These are phyloP conservation scores for Percopsis omiscomaycus DNA, from an alignment of 2,797 vertebrate species.

Conservation along the genomic window DNA sequence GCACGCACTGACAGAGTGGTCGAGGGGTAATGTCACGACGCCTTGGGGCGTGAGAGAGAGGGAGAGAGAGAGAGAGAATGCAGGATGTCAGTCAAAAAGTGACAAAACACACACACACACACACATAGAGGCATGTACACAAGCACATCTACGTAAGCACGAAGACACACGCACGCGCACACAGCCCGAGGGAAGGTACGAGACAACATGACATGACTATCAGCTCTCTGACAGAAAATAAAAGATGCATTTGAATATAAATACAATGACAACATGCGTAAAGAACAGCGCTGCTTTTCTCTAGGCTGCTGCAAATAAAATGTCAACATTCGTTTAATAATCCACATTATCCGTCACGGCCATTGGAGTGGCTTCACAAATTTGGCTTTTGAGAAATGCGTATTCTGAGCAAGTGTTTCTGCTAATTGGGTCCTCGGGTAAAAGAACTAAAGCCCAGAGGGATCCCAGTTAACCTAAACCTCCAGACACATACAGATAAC, in stretches of 20 bases:
- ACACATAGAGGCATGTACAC: constrained; percentile 1
- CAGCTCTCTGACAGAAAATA: constrained; percentile 36
- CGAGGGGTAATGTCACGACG: constrained; percentile 29
- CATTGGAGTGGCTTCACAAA: constrained; percentile 10
- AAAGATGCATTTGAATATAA: constrained; percentile 26
- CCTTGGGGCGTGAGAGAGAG: constrained; percentile 6
- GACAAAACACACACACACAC: constrained; percentile 21
- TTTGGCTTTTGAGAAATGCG: constrained; percentile 34
- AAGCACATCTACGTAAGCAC: constrained; percentile 37
- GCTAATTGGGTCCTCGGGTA: constrained; percentile 65
- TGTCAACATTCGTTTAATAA: too few species aligned
- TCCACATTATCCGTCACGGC: too few species aligned
- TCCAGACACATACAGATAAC: constrained; percentile 28
- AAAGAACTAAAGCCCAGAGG: constrained; percentile 49
- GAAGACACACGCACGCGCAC: constrained; percentile 15
- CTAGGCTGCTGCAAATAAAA: neutral
- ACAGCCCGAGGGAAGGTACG: constrained; percentile 54
- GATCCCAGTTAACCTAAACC: constrained; percentile 29
- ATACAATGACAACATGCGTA: neutral
- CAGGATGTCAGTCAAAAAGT: constrained; percentile 53
- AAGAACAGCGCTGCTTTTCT: neutral
- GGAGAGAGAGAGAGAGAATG: constrained; percentile 9
- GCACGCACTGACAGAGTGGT: neutral
- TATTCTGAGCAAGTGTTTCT: constrained; percentile 32
- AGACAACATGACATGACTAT: constrained; percentile 50